Base-by-base conservation (phyloP, 2,888 invertebrate species). In the Leucoma salicis region DNA sequence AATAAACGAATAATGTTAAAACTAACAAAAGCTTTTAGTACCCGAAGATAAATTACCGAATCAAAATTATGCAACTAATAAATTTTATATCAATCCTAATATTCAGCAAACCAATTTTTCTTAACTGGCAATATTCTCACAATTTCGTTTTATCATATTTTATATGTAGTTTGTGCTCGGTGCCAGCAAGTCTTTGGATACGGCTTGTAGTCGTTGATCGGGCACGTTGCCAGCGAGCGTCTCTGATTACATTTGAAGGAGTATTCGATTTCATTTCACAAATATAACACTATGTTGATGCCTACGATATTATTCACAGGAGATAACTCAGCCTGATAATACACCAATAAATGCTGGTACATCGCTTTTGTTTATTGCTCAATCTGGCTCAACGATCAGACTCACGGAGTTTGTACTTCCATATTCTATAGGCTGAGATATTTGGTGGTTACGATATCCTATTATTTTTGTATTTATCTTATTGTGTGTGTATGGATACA, bases 161-260 rank as follows among this genome's bases (percentile, higher is more conserved):
- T 47, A 31, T 38, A 14, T 53, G 35, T 44, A 40, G 47, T 34
- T 36, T 51, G 44, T 39, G 31, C 31, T 48, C 31, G 50, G 60
- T 59, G 57, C 59, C 57, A 57, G 60, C 47, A 54, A 57, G 57
- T 59, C 63, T 57, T 58, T 35, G 43, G 27, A 53, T 45, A 46
- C 46, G 49, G 49, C 49, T 35, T 48, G 53, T 62, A 55, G 47
- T 36, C 46, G 43, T 35, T 44, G 4, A 1, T 32, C 42, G 69
- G 72, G 72, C 72, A 56, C 31, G 16, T 10, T 53, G 70, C 72
- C 71, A 64, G 21, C 37, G 31, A 53, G 29, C 48, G 35, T 43
- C 46, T 63, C 63, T 61, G 72, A 72, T 71, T 67, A 71, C 66
- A 67, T 62, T 64, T 45, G 52, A 60, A 57, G 46, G 46, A 42